Base-by-base conservation (phyloP, 1,140 invertebrate species). In the Zaprionus camerounensis region DNA sequence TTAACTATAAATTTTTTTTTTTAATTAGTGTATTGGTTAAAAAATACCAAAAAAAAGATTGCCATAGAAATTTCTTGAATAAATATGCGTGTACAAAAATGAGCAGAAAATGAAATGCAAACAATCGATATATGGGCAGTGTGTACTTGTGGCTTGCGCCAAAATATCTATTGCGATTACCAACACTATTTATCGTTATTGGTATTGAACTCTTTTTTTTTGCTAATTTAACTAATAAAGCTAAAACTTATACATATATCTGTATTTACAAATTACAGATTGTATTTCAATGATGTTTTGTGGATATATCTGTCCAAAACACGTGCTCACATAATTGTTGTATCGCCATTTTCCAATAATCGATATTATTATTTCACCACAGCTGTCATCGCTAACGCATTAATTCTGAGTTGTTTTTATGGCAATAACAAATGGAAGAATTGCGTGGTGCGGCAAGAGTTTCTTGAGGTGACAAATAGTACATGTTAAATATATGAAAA, bases 391-490 rank as follows among this genome's bases (percentile, higher is more conserved):
- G 11, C 41, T 46, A 46, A 9, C n/a, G 6, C 41, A 46, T 17
- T 46, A 46, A 46, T 46, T 17, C 41, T 2, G 41, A 46, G 41
- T 46, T 46, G 41, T 46, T 46, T 46, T 46, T 46, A 46, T 46
- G 41, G n/a, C 41, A 46, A 46, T 46, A 46, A 46, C n/a, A 46
- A 46, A 46, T 46, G 41, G 2, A 44, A 44, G 7, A 44, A 46
- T 7, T 17, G 41, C 41, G 41, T 46, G 41, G 41, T 17, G n/a
- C 41, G 6, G 41, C 41, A 46, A 46, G 41, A 46, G n/a, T 46
- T 46, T 46, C 41, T 17, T 46, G 9, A 46, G 41, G 41, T 46
- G 41, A 46, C n/a, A 46, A 46, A 46, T 46, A 46, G n/a, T 46
- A 46, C 41, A 17, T 46, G 41, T 46, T n/a, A 46, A 6, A 46